Base-by-base conservation (phyloP, 1,140 invertebrate species). In the Lucilia cuprina region DNA sequence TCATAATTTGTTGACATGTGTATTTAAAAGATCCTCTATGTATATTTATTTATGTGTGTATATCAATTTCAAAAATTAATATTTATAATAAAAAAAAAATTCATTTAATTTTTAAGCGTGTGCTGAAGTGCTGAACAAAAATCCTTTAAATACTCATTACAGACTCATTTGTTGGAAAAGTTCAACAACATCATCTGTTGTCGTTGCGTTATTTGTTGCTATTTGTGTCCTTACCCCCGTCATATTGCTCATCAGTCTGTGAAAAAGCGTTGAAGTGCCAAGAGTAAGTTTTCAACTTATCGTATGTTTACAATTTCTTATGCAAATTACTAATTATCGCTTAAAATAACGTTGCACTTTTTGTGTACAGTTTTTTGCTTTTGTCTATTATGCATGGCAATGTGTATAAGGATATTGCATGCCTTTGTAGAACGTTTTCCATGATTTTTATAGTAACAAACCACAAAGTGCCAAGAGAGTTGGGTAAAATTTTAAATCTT, bases 241-340 rank as follows among this genome's bases (percentile, higher is more conserved):
- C 55, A 14, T 60, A 60, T 60, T 10, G 55, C 50, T 17, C 10
- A 12, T 12, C 50, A 55, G 60, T 21, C 65, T 70, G 65, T 17
- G 14, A 55, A 13, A 13, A 8, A 13, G 50, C 13, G 50, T 55
- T 55, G 5, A 55, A 55, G 65, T 9, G 9, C 8, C 65, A 70
- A 13, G 55, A 60, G 55, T 13, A 60, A 60, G 55, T 60, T 70
- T 70, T 19, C 19, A 70, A 70, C 65, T 70, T 70, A 70, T 21
- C 65, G 19, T 70, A 19, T 70, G 65, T 21, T 70, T 70, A 21
- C 65, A 70, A 70, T 70, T 70, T 70, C 65, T 70, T 70, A 70
- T 70, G 65, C 65, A 70, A 70, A 70, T 70, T 70, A 70, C 65
- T 70, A 70, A 70, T 70, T 70, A 70, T 70, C 65, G 65, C 65